Evolutionary conservation across 2,888 invertebrate species (phyloP), one percentile per base, ranked within the genome.

Genomic region (Oligia strigilis): DNA sequence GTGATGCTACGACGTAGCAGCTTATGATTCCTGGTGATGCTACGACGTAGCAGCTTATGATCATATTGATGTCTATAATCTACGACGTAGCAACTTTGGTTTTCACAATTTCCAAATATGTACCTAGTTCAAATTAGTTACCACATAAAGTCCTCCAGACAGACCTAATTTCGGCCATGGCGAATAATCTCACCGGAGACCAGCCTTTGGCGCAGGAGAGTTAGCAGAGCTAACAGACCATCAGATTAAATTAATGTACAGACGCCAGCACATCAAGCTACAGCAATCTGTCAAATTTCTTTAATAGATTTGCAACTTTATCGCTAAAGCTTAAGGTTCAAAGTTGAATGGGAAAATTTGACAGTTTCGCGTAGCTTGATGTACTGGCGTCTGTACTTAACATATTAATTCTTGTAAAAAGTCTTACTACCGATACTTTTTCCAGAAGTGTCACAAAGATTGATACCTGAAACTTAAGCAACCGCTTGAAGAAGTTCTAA

Each of bases 41-140:
- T 55, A 55, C 55, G 19, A 14, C 72, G 29, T 75, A 70, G 70
- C 9, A 52, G n/a, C 14, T 74, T 40, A 46, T 75, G 14, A 75
- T 43, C 4, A 2, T 14, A 46, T 11, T 46, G 2, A 40, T 52
- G 13, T 17, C 52, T 52, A 19, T 17, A 19, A 52, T 5, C 74
- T 14, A 71, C 19, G 55, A 43, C 29, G 13, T 52, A 23, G 43
- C 17, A 23, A 36, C 36, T 74, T 58, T 77, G 40, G 29, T 77
- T 64, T 40, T 62, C 19, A 19, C 8, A n/a, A 40, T 49, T 40
- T 52, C 49, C 23, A 60, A 60, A 75, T 72, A 29, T 29, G 29
- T 29, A n/a, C n/a, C n/a, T n/a, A 36, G 19, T 14, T 55, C 17
- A 29, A 74, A 58, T 58, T 58, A 58, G 58, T 58, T 58, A 58